Conservation (phyloP, 2,888 invertebrate species). For the Agonopterix heracliana region DNA sequence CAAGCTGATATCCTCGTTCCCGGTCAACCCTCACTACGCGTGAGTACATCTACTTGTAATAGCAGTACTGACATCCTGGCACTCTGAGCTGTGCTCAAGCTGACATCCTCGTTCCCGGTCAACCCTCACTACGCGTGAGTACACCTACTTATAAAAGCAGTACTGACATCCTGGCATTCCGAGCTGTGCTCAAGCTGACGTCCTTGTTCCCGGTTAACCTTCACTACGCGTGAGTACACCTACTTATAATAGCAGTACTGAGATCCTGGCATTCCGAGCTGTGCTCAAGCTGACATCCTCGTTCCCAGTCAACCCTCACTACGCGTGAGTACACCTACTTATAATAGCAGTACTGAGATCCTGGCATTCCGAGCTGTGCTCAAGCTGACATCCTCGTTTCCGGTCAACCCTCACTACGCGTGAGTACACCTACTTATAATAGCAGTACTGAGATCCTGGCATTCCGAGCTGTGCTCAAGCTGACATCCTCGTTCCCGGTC, state of each 20-base stretch:
- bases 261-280: constrained; percentile 85
- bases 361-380: constrained; percentile 87
- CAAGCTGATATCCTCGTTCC: constrained; percentile 85
- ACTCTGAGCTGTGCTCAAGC: constrained; percentile 86
- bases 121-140: constrained; percentile 85
- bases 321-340: constrained; percentile 77
- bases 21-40: constrained; percentile 84
- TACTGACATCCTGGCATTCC: constrained; percentile 81
- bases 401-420: constrained; percentile 84
- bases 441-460: constrained; percentile 79
- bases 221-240: constrained; percentile 79
- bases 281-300: constrained; percentile 88
- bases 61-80: constrained; percentile 80
- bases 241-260: no score
- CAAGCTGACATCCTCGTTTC: constrained; percentile 85
- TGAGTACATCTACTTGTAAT: constrained; percentile 70
- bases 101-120: constrained; percentile 85
- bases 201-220: constrained; percentile 86
- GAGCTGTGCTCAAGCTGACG: constrained; percentile 87
- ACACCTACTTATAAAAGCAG: constrained; percentile 57
- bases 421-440: constrained; percentile 68
- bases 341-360: constrained; percentile 77
- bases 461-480: constrained; percentile 86
- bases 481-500: constrained; percentile 85
- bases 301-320: constrained; percentile 83